Percentiles rank a stretch among this genome's conserved stretches.
These are phyloP conservation scores for Polyergus mexicanus DNA, from an alignment of 1,140 invertebrate genomes.

Conservation along the genomic window DNA sequence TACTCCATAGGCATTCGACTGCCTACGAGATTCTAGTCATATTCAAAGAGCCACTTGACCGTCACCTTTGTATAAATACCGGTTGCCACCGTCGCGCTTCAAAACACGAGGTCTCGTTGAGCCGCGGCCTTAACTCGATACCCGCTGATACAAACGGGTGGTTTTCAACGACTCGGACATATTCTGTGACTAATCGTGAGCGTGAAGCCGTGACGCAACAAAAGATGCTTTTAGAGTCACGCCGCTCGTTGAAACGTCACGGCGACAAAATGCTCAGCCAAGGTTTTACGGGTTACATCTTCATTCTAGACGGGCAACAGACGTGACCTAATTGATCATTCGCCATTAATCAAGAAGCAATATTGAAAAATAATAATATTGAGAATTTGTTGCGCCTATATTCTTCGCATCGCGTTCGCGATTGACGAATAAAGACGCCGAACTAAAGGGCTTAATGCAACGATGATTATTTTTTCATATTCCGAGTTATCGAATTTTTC, in stretches of 20 bases:
- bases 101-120: constrained; percentile 46
- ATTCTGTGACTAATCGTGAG: constrained; percentile 64
- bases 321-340: constrained; percentile 47
- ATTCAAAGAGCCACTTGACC: constrained; percentile 30
- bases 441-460: background rate
- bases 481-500: background rate
- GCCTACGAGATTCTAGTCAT: constrained; percentile 48
- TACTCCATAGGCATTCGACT: constrained; percentile 22
- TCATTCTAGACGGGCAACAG: constrained; percentile 46
- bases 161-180: constrained; percentile 70
- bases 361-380: background rate
- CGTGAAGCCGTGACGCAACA: constrained; percentile 64
- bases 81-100: constrained; percentile 43
- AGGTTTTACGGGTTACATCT: constrained; percentile 13
- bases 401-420: background rate
- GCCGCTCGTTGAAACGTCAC: constrained; percentile 38
- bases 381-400: too few relatives aligned
- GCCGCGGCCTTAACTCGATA: constrained; percentile 65
- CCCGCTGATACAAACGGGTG: constrained; percentile 43
- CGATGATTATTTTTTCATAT: background rate
- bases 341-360: constrained; percentile 9
- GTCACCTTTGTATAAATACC: constrained; percentile 33
- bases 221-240: constrained; percentile 55
- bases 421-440: background rate
- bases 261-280: constrained; percentile 20